Evolutionary conservation across 2,797 vertebrate species (phyloP).

Genomic region (Lerista edwardsae): DNA sequence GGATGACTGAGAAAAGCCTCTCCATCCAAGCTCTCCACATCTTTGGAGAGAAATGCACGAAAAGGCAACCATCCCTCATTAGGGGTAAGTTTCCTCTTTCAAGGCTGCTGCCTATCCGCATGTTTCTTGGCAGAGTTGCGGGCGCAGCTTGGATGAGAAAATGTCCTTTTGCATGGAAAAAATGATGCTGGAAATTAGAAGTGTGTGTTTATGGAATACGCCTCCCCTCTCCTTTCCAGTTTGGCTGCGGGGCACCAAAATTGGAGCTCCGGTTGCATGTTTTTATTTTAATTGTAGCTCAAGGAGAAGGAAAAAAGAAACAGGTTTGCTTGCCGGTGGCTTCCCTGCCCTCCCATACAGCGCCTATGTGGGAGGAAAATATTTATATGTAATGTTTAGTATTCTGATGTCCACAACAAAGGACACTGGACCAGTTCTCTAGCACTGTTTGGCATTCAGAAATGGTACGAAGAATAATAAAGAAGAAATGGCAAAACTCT

Average conservation of each 20-base stretch:
- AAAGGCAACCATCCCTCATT: not conserved
- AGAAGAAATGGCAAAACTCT: not conserved
- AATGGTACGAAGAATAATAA: not conserved
- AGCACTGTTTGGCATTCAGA: not conserved
- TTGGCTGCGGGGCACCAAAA: not conserved
- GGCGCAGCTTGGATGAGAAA: not conserved
- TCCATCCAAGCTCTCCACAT: too few species aligned
- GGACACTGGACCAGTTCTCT: not conserved
- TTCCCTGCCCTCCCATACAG: not conserved
- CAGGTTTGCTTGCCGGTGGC: not conserved
- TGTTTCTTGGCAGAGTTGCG: not conserved
- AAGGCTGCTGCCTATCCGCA: not conserved
- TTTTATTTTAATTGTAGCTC: not conserved
- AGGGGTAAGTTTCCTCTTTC: not conserved
- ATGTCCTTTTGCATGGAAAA: conserved; percentile 6
- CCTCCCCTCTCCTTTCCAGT: not conserved
- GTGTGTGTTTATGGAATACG: not conserved
- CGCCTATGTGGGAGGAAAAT: not conserved
- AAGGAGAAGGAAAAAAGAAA: not conserved
- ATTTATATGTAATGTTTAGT: not conserved
- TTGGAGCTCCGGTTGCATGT: not conserved
- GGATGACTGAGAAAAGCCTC: too few species aligned
- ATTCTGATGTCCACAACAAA: not conserved
- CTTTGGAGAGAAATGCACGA: not conserved
- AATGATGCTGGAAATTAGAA: not conserved